Conservation (phyloP, 2,888 invertebrate species). For the Ophioninae sp. region DNA sequence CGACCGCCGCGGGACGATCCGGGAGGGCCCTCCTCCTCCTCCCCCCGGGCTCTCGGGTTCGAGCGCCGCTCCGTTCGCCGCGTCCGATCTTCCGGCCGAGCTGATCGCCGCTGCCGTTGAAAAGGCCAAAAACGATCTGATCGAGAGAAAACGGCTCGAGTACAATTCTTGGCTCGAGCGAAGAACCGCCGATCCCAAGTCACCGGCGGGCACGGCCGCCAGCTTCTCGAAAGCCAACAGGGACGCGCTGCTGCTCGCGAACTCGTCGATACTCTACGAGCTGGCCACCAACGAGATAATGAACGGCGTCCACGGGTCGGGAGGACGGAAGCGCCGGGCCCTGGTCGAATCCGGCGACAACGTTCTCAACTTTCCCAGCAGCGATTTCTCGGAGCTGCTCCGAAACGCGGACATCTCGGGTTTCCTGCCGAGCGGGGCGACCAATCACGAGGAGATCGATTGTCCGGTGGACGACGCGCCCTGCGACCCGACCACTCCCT, state of each 20-base stretch:
- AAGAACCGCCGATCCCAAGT: constrained; percentile 88
- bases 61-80: constrained; percentile 76
- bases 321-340: constrained; percentile 88
- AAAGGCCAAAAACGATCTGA: constrained; percentile 90
- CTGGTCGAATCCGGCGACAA: constrained; percentile 85
- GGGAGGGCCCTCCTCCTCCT: too few species aligned
- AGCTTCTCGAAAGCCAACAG: constrained; percentile 95
- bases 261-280: constrained; percentile 92
- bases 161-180: constrained; percentile 89
- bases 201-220: constrained; percentile 92
- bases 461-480: constrained; percentile 87
- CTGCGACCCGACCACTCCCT: constrained; percentile 88
- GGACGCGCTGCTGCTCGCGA: constrained; percentile 91
- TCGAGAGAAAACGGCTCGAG: constrained; percentile 89
- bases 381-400: constrained; percentile 89
- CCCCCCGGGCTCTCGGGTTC: too few species aligned
- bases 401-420: constrained; percentile 90
- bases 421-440: constrained; percentile 84
- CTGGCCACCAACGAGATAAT: constrained; percentile 93
- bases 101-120: constrained; percentile 89
- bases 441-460: constrained; percentile 85
- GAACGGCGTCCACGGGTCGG: constrained; percentile 82
- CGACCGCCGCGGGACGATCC: constrained; percentile 53
- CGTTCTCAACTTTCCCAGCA: constrained; percentile 82
- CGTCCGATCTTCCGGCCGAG: constrained; percentile 86